Evolutionary conservation across 2,113 vertebrate species (phyloP).

Genomic region (Propithecus coquereli): DNA sequence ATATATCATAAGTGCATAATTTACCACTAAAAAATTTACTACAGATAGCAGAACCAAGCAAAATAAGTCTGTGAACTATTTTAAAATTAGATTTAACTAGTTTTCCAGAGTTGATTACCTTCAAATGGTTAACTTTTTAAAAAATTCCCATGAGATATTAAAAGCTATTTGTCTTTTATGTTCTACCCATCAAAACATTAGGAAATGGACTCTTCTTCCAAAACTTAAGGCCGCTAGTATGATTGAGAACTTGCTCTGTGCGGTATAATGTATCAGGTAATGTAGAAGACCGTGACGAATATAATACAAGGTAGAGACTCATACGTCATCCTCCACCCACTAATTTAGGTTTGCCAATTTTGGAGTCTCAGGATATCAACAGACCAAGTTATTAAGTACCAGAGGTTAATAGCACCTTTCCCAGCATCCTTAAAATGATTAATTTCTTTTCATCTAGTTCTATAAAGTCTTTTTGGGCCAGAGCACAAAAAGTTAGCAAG

Average conservation of each 20-base stretch:
- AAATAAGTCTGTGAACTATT: not conserved
- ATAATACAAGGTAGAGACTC: not conserved
- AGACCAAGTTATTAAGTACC: not conserved
- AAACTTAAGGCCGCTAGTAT: not conserved
- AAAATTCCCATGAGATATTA: not conserved
- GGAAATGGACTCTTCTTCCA: not conserved
- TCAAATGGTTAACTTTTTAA: not conserved
- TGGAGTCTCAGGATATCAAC: not conserved
- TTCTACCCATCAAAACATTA: not conserved
- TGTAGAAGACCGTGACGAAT: not conserved
- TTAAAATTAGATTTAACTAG: not conserved
- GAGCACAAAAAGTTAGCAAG: not conserved
- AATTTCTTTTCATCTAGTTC: not conserved
- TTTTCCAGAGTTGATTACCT: not conserved
- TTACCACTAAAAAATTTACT: not conserved
- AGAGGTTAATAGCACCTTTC: not conserved
- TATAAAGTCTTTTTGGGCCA: not conserved
- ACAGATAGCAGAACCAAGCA: not conserved
- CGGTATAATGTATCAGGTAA: not conserved
- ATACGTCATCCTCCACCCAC: not conserved
- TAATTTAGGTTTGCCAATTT: not conserved
- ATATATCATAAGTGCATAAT: not conserved
- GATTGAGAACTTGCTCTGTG: not conserved
- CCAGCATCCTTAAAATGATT: not conserved
- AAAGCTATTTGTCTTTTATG: not conserved